A percentile compares a stretch with the other conserved stretches of the same genome.
Conservation (phyloP, 2,888 invertebrate species). For the Myathropa florea region DNA sequence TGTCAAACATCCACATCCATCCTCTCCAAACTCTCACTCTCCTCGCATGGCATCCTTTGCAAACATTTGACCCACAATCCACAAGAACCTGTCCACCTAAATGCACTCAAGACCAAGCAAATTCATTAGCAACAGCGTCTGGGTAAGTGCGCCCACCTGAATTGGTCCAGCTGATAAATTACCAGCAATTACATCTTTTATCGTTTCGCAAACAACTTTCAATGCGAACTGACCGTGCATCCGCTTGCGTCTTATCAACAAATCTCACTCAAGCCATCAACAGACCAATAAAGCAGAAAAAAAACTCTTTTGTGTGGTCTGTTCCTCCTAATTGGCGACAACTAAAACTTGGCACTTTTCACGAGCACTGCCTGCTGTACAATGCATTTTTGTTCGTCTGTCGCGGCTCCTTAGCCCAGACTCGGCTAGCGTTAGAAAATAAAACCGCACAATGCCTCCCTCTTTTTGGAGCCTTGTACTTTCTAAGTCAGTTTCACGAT, state of each 20-base stretch:
- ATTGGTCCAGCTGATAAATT: neutral
- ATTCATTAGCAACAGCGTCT: neutral
- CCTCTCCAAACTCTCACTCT: no score
- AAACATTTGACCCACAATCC: neutral
- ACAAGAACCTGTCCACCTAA: neutral
- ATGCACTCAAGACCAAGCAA: neutral
- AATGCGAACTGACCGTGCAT: neutral
- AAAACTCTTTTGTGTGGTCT: neutral
- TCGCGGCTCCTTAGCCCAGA: neutral
- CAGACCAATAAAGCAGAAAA: neutral
- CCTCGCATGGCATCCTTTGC: no score
- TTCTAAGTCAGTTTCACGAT: constrained; percentile 52
- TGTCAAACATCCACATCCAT: no score
- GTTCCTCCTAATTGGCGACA: neutral
- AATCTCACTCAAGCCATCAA: neutral
- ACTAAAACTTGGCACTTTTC: neutral
- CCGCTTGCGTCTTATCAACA: neutral
- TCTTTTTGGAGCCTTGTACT: constrained; percentile 42
- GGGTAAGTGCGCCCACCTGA: neutral
- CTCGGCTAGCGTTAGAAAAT: neutral
- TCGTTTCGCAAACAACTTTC: neutral
- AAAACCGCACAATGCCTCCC: constrained; percentile 27
- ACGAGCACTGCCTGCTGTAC: neutral
- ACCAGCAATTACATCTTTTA: neutral
- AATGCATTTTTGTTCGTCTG: neutral